A percentile compares a stretch with the other conserved stretches of the same genome.
Evolutionary conservation across 2,113 vertebrate species (phyloP).

Genomic region (Chaetodon auriga): DNA sequence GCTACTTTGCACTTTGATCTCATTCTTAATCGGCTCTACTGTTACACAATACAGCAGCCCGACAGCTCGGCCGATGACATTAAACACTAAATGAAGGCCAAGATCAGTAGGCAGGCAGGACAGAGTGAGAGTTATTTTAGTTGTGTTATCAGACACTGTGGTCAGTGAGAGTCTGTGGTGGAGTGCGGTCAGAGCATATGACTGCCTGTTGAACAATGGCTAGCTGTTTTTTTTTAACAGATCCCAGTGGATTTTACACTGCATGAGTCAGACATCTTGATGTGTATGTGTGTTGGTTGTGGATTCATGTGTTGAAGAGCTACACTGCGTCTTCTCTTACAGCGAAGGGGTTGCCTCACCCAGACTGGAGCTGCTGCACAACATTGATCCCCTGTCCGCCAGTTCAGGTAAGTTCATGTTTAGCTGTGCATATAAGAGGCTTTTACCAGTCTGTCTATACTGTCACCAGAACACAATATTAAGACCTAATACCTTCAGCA

Average conservation of each 20-base stretch:
- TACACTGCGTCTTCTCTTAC: slow-evolving; percentile 63
- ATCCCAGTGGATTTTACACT: slow-evolving; percentile 41
- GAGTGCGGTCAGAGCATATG: slow-evolving; percentile 57
- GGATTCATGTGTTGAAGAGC: slow-evolving; percentile 30
- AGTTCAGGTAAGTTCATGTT: slow-evolving; percentile 89
- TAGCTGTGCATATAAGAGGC: neutral
- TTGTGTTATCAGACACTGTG: slow-evolving; percentile 72
- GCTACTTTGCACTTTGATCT: slow-evolving; percentile 7
- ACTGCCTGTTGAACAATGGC: slow-evolving; percentile 60
- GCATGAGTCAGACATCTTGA: slow-evolving; percentile 39
- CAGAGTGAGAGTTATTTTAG: slow-evolving; percentile 67
- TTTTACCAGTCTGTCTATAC: neutral
- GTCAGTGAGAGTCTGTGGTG: slow-evolving; percentile 65
- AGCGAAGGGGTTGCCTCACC: slow-evolving; percentile 93
- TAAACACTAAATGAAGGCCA: slow-evolving; percentile 26
- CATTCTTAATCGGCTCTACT: slow-evolving; percentile 34
- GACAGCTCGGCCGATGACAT: slow-evolving; percentile 7
- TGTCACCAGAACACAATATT: neutral
- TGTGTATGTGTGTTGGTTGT: slow-evolving; percentile 28
- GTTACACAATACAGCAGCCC: slow-evolving; percentile 12
- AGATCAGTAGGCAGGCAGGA: slow-evolving; percentile 40
- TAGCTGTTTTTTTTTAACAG: slow-evolving; percentile 73
- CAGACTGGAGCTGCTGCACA: slow-evolving; percentile 94
- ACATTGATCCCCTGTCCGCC: slow-evolving; percentile 91
- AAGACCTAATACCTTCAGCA: neutral